Base-by-base conservation (phyloP, 2,113 vertebrate genomes). In the Collichthys lucidus region DNA sequence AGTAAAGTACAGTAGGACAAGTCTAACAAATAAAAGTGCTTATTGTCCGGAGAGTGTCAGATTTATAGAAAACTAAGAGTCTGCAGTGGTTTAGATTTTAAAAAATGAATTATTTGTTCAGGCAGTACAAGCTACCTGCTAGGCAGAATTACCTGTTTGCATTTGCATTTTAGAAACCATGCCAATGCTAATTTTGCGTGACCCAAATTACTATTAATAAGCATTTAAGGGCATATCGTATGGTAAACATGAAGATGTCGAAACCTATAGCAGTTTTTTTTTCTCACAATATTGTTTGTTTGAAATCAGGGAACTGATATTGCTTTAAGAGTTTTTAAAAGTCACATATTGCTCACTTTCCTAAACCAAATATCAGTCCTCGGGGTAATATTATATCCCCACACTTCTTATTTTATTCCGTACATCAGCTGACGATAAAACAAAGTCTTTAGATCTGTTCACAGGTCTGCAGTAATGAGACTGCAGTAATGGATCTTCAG, bases 381-480 rank as follows among this genome's bases (percentile, higher is more conserved):
- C 47, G 5, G 49, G 46, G 46, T 40, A 52, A 71, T 53, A 56
- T 49, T 46, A 70, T 66, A 52, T 44, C 31, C 17, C n/a, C 3
- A 4, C 40, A 72, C 31, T 44, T 77, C 16, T 70, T 40, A 62
- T 79, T 70, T 79, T 24, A 56, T 55, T 73, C 65, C 61, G 70
- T 67, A 65, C 57, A 70, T 64, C 52, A 71, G 67, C 68, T 9
- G 24, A 75, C 12, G 7, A 59, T 50, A 77, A 61, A 70, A 47
- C 49, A 16, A 4, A 29, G 50, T 66, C 79, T 79, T 83, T 15
- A 83, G 69, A 76, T 66, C 67, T 82, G 75, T 66, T 82, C 73
- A 63, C 75, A 76, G 74, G 49, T 82, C 85, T 85, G 88, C 70
- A 31, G 71, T 91, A 89, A 91, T 87, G 88, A 92, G 79, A 77